A percentile compares a stretch with the other conserved stretches of the same genome.
phyloP scores from a whole-genome alignment of 1,140 invertebrate species.

The Sinella curviseta region DNA sequence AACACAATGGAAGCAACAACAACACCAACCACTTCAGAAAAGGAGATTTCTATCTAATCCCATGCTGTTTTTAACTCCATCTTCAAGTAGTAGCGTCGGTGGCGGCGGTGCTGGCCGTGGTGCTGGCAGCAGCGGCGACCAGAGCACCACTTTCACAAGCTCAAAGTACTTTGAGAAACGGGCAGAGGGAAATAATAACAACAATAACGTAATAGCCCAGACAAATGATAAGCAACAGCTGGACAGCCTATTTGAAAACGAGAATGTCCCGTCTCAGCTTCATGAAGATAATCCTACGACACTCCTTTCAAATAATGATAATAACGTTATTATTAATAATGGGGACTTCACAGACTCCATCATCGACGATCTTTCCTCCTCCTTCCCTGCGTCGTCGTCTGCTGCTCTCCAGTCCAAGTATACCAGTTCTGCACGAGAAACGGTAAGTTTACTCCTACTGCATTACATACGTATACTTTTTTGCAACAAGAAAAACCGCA shows the following conservation, averaged over 20 bases:
- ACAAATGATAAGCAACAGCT: background rate
- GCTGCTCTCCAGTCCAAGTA: too few species aligned
- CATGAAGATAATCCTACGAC: background rate
- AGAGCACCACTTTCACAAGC: background rate
- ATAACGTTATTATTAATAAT: background rate
- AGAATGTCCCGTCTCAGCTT: background rate
- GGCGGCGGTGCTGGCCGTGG: too few species aligned
- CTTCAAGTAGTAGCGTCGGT: background rate
- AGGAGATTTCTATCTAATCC: conserved; percentile 20
- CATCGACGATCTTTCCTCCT: background rate
- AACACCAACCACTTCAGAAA: conserved; percentile 1
- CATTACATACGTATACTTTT: too few species aligned
- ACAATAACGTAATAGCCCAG: background rate
- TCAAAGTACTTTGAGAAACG: conserved; percentile 12
- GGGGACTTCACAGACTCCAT: background rate
- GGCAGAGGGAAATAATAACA: background rate
- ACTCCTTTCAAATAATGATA: background rate
- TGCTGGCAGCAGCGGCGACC: background rate
- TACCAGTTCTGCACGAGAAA: too few species aligned
- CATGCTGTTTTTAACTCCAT: background rate
- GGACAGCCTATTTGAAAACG: background rate
- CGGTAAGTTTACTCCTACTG: too few species aligned
- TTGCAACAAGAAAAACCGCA: too few species aligned
- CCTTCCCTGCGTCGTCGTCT: too few species aligned
- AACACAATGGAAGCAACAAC: background rate